Conservation (phyloP, 2,113 vertebrate species). For the Dryoscopus gambensis region DNA sequence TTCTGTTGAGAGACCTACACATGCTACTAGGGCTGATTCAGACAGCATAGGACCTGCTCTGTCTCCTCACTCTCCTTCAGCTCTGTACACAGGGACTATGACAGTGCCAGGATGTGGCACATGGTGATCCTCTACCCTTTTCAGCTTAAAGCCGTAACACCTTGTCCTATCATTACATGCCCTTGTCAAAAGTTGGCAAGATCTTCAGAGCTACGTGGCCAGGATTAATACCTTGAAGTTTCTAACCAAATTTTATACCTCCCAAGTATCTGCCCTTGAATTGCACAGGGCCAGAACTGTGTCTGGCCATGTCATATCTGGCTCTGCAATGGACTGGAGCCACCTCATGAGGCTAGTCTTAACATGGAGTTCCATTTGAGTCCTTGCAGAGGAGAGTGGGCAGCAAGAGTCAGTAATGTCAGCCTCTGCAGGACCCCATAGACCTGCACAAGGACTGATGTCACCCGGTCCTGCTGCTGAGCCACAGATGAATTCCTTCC, state of each 20-base stretch:
- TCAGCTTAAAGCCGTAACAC: neutral
- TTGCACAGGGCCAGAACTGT: neutral
- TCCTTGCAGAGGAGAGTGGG: neutral
- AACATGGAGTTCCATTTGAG: neutral
- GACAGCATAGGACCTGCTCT: neutral
- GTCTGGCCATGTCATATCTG: neutral
- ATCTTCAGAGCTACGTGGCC: neutral
- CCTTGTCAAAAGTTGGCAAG: neutral
- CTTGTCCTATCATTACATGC: neutral
- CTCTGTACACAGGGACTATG: fast-evolving
- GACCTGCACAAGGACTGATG: neutral
- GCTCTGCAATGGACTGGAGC: neutral
- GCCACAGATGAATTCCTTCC: neutral
- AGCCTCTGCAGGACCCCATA: neutral
- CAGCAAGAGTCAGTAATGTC: neutral
- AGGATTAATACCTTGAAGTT: neutral
- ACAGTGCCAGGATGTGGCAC: neutral
- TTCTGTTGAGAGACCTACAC: neutral
- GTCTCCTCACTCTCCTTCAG: neutral
- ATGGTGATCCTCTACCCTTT: neutral
- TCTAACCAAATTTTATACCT: neutral
- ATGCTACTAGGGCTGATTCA: neutral
- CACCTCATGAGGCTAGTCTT: neutral
- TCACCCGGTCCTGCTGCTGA: neutral
- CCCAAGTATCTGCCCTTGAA: neutral